These are phyloP conservation scores for Eidolon dupreanum DNA, from an alignment of 2,797 vertebrate species.

Conservation along the genomic window DNA sequence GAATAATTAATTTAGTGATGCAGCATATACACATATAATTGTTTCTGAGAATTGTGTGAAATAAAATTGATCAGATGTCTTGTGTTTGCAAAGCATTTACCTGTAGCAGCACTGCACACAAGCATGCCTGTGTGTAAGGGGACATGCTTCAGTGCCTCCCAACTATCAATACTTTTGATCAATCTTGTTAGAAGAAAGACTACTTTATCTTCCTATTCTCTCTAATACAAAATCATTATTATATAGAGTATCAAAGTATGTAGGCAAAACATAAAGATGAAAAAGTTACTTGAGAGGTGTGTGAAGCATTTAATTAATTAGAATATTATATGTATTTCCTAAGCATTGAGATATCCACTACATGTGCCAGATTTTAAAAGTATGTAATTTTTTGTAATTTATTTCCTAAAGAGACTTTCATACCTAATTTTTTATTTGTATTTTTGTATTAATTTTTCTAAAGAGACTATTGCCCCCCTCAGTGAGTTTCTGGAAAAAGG, in stretches of 20 bases:
- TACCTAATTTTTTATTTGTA: not conserved
- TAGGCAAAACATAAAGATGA: not conserved
- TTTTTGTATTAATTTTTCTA: slow-evolving; percentile 6
- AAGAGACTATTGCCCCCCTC: not conserved
- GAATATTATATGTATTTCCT: not conserved
- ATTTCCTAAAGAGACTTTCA: not conserved
- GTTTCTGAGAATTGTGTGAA: not conserved
- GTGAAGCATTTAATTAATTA: not conserved
- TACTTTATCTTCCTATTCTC: not conserved
- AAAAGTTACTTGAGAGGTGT: not conserved
- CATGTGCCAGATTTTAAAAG: slow-evolving; percentile 1
- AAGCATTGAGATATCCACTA: not conserved
- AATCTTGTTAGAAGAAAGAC: not conserved
- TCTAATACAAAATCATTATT: not conserved
- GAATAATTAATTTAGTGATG: not conserved
- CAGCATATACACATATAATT: not conserved
- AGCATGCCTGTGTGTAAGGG: not conserved
- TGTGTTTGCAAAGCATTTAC: not conserved
- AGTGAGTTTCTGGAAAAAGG: not conserved
- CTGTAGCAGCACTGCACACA: not conserved
- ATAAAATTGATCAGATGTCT: not conserved
- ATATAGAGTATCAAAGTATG: not conserved
- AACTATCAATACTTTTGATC: not conserved
- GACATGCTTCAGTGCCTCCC: not conserved
- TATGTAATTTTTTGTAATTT: not conserved